phyloP scores from a whole-genome alignment of 2,888 invertebrate genomes.

The Leistus spinibarbis region DNA sequence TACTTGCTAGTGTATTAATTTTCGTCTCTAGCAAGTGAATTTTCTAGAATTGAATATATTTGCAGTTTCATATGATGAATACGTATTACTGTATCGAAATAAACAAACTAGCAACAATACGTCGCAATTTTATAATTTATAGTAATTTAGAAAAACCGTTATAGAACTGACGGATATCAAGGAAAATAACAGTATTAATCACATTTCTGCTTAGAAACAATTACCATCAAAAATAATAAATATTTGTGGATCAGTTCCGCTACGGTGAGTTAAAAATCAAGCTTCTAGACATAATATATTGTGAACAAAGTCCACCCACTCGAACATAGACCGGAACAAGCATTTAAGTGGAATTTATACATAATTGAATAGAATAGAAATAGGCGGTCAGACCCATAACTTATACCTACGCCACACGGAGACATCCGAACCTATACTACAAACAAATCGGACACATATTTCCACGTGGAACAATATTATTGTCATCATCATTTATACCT shows the following conservation, averaged over 20 bases:
- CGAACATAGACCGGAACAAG: not conserved
- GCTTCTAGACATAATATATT: not conserved
- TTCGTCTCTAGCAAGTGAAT: no score
- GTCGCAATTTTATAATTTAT: not conserved
- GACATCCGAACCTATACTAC: not conserved
- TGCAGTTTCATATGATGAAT: no score
- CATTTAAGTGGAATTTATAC: conserved; percentile 6
- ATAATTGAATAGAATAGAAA: not conserved
- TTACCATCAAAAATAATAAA: not conserved
- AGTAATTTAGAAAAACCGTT: not conserved
- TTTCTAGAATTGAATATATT: no score
- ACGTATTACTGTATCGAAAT: not conserved
- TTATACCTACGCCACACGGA: conserved; percentile 1
- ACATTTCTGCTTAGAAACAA: not conserved
- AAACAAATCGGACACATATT: not conserved
- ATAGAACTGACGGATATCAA: not conserved
- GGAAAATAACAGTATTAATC: not conserved
- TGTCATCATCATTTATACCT: not conserved
- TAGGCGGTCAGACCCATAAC: not conserved
- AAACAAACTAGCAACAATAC: not conserved
- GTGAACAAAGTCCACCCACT: not conserved
- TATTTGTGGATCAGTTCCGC: not conserved
- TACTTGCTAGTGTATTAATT: no score
- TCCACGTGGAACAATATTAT: not conserved
- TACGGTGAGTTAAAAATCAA: not conserved